These are phyloP conservation scores for Sebastes diploproa DNA, from an alignment of 2,797 vertebrate species.

Conservation along the genomic window DNA sequence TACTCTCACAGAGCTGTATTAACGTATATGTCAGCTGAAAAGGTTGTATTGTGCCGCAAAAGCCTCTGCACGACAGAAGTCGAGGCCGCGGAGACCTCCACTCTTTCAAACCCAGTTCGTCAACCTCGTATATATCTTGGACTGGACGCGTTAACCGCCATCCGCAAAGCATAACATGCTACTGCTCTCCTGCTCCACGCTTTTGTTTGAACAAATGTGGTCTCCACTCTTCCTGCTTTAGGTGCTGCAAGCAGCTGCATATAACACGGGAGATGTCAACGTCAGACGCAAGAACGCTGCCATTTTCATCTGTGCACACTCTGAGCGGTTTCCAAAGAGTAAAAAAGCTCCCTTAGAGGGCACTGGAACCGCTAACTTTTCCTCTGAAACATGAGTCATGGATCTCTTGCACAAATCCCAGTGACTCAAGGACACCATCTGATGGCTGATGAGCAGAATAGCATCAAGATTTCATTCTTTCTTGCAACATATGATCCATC, in stretches of 20 bases:
- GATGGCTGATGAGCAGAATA: constrained; percentile 47
- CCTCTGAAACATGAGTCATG: constrained; percentile 60
- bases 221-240: constrained; percentile 52
- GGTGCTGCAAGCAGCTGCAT: constrained; percentile 67
- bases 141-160: constrained; percentile 59
- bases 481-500: constrained; percentile 6
- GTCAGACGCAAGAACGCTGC: constrained; percentile 50
- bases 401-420: constrained; percentile 10
- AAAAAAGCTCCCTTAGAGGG: constrained; percentile 53
- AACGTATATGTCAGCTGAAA: constrained; percentile 41
- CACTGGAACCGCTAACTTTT: constrained; percentile 51
- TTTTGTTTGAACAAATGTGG: constrained; percentile 78
- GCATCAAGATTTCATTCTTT: not conserved
- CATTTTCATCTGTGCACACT: constrained; percentile 44
- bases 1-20: constrained; percentile 35
- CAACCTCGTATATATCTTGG: constrained; percentile 77
- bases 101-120: constrained; percentile 65
- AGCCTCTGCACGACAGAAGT: constrained; percentile 26
- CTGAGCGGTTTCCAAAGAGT: constrained; percentile 63
- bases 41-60: constrained; percentile 30
- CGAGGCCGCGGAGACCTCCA: constrained; percentile 33
- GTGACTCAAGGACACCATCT: constrained; percentile 76
- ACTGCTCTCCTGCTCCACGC: constrained; percentile 66
- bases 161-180: constrained; percentile 77
- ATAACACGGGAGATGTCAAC: constrained; percentile 46